Conservation (phyloP, 2,113 vertebrate genomes). For the Centropus bengalensis region DNA sequence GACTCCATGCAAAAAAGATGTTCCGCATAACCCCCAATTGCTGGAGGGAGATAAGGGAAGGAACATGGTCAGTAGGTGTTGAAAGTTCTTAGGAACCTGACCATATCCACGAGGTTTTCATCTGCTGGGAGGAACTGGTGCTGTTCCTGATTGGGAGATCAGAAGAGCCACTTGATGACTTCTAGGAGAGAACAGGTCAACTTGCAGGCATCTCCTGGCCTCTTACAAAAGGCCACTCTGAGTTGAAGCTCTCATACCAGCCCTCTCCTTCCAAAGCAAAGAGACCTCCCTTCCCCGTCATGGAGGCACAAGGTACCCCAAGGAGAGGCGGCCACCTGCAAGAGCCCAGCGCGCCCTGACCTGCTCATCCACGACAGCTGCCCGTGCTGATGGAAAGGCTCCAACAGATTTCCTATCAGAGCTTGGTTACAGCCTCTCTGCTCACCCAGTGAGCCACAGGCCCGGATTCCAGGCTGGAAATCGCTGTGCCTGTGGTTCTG, state of each 20-base stretch:
- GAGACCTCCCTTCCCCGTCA: background rate
- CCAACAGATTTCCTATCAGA: background rate
- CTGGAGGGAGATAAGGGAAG: slow-evolving; percentile 20
- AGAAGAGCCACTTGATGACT: background rate
- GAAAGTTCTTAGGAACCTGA: background rate
- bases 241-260: background rate
- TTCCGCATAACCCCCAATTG: background rate
- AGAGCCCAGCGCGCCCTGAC: background rate
- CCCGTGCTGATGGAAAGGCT: background rate
- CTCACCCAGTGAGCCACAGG: background rate
- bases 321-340: background rate
- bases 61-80: background rate
- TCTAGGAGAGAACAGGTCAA: background rate
- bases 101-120: background rate
- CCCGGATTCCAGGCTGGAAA: background rate
- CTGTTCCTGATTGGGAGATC: background rate
- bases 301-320: background rate
- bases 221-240: background rate
- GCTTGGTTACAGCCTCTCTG: background rate
- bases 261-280: background rate
- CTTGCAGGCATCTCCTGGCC: background rate
- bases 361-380: background rate
- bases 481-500: background rate
- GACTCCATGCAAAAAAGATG: background rate
- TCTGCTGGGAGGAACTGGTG: background rate